These are phyloP conservation scores for Leptoteleia sp. DNA, from an alignment of 1,140 invertebrate species.

Conservation along the genomic window DNA sequence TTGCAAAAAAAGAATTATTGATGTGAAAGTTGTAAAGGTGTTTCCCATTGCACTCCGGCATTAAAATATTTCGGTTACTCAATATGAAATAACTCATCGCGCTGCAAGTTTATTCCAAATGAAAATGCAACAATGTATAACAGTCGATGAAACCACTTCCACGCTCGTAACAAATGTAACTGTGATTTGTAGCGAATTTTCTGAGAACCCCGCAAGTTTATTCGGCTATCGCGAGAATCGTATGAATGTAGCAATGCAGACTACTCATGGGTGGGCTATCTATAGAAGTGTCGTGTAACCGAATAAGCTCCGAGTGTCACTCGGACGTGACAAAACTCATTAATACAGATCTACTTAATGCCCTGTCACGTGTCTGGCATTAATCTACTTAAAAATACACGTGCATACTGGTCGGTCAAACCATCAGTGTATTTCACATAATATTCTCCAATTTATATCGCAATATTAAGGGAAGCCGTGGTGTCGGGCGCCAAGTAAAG, in stretches of 20 bases:
- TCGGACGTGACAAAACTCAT: constrained; percentile 81
- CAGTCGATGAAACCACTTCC: constrained; percentile 40
- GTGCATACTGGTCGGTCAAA: constrained; percentile 55
- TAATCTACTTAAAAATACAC: constrained; percentile 81
- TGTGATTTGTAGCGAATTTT: constrained; percentile 61
- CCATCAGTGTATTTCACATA: constrained; percentile 62
- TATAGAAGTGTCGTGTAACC: constrained; percentile 79
- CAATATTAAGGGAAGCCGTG: constrained; percentile 40
- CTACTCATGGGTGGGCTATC: constrained; percentile 79
- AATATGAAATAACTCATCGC: no score
- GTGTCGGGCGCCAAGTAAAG: constrained; percentile 3
- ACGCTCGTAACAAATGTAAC: constrained; percentile 54
- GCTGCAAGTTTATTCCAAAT: not conserved
- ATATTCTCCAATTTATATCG: constrained; percentile 62
- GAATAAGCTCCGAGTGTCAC: constrained; percentile 79
- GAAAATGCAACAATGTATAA: constrained; percentile 38
- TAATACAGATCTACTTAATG: constrained; percentile 82
- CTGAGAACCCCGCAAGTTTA: constrained; percentile 60
- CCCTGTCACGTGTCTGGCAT: constrained; percentile 79
- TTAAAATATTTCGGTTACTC: no score
- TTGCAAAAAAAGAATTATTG: no score
- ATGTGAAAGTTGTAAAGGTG: no score
- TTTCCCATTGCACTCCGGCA: no score
- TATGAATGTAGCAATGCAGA: constrained; percentile 72
- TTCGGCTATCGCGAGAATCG: constrained; percentile 66